Base-by-base conservation (phyloP, 2,113 vertebrate species). In the Malurus cyaneus region DNA sequence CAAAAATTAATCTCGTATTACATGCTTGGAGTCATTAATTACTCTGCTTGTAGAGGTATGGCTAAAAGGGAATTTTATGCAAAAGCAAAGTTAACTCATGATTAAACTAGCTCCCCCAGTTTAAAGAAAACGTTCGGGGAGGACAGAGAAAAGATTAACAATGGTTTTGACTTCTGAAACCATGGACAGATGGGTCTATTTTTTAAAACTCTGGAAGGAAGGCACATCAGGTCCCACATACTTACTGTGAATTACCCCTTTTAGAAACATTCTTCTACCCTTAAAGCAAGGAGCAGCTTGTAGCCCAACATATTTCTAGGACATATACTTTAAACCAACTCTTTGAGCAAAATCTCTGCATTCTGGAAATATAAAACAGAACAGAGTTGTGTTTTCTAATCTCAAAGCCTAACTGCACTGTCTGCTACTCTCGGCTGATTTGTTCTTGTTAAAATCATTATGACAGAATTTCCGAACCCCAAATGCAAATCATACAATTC, bases 1-100 rank as follows among this genome's bases (percentile, higher is more conserved):
- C 78, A 97, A 96, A 97, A 97, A 95, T 96, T 97, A 96, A 97
- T 96, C 81, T 96, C 93, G 78, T 57, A 96, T 92, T 97, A 91
- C 79, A 96, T 89, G 88, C 72, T 89, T 91, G 76, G 25, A 95
- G 82, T 84, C 85, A 95, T 97, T 96, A 97, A 95, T 93, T 94
- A 96, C 93, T 96, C 91, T 94, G 89, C 60, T 93, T 87, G 54
- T 76, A 78, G 77, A 96, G 49, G 88, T 93, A 94, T 14, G 42
- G 78, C 70, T 95, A 62, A 81, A 95, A 96, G 83, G 72, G 71
- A 91, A 84, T 86, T 89, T 93, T 78, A 95, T 65, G 85, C 72
- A 93, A 94, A 96, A 59, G 80, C 54, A 86, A 94, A 74, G 76
- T 96, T 96, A 90, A 93, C 6, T 93, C 73, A 80, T 81, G 17